These are phyloP conservation scores for Anodontia alba DNA, from an alignment of 2,888 invertebrate genomes.

Conservation along the genomic window DNA sequence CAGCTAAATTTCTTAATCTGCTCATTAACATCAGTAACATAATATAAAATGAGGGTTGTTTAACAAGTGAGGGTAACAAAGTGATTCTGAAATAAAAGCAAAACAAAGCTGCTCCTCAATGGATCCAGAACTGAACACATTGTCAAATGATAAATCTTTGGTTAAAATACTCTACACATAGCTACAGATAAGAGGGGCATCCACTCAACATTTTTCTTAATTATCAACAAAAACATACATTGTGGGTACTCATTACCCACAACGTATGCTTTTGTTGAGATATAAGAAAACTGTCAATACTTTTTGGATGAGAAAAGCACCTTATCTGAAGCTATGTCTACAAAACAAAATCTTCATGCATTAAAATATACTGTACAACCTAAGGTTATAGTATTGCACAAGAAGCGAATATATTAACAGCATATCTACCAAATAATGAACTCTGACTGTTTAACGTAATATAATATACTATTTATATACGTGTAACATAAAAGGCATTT, in stretches of 20 bases:
- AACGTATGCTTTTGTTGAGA: no score
- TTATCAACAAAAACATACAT: no score
- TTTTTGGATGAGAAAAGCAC: no score
- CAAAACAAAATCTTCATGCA: neutral
- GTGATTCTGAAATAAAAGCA: neutral
- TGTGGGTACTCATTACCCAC: no score
- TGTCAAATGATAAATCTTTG: slow-evolving; percentile 11
- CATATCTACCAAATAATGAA: slow-evolving; percentile 7
- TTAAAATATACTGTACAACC: slow-evolving; percentile 8
- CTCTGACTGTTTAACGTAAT: slow-evolving; percentile 4
- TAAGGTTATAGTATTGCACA: slow-evolving; percentile 12
- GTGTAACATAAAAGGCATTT: neutral
- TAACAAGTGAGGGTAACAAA: slow-evolving; percentile 6
- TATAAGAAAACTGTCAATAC: no score
- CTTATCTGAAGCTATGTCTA: no score
- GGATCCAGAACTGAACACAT: slow-evolving; percentile 9
- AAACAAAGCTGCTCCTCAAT: neutral
- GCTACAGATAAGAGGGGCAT: no score
- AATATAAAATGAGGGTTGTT: no score
- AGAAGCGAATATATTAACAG: slow-evolving; percentile 19
- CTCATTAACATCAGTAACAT: no score
- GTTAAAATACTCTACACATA: slow-evolving; percentile 1
- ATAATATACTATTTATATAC: slow-evolving; percentile 7
- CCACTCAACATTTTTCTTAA: no score
- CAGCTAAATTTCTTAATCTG: no score